phyloP scores from a whole-genome alignment of 2,888 invertebrate species.

The Neria commutata region DNA sequence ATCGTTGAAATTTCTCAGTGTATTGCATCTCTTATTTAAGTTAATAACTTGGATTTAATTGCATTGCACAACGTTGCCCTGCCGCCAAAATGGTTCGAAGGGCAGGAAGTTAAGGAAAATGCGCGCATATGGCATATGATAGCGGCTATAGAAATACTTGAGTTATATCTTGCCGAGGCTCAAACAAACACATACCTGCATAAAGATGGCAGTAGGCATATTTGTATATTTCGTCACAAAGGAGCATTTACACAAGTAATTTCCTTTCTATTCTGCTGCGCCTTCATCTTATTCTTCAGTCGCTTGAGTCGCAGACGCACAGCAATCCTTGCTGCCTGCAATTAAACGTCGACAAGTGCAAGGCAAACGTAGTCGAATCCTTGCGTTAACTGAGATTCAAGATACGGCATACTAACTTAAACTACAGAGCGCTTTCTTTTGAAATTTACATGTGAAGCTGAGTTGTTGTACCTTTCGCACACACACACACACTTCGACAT shows the following conservation, averaged over 20 bases:
- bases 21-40: slow-evolving; percentile 2
- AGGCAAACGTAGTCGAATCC: slow-evolving; percentile 37
- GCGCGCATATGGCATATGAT: too few relatives aligned
- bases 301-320: slow-evolving; percentile 36
- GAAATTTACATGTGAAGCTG: neutral
- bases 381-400: slow-evolving; percentile 7
- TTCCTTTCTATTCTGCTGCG: slow-evolving; percentile 44
- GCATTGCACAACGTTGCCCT: too few relatives aligned
- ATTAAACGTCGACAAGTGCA: slow-evolving; percentile 60
- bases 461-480: neutral
- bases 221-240: too few relatives aligned
- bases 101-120: too few relatives aligned
- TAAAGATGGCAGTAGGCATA: slow-evolving; percentile 3
- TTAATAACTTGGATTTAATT: slow-evolving; percentile 23
- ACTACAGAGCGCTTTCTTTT: neutral
- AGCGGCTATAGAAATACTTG: too few relatives aligned
- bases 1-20: slow-evolving; percentile 1
- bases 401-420: neutral
- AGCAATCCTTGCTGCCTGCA: slow-evolving; percentile 55
- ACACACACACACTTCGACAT: slow-evolving; percentile 5
- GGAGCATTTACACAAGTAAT: slow-evolving; percentile 38
- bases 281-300: slow-evolving; percentile 40
- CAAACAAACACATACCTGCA: too few relatives aligned
- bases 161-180: too few relatives aligned
- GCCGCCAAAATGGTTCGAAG: too few relatives aligned